A percentile compares a stretch with the other conserved stretches of the same genome.
Conservation (phyloP, 1,140 invertebrate species). For the Drosophila sp. region DNA sequence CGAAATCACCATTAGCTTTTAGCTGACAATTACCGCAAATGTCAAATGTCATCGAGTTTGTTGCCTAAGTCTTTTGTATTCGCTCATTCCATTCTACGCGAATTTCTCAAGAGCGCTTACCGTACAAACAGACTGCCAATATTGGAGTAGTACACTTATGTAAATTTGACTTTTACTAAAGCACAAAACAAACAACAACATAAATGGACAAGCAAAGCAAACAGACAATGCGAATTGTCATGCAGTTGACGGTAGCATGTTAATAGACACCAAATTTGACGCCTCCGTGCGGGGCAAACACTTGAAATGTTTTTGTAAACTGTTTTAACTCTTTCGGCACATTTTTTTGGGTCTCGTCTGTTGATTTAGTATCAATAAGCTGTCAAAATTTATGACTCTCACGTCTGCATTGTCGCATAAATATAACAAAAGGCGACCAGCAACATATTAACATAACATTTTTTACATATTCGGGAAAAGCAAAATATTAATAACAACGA, state of each 20-base stretch:
- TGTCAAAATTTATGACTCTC: conserved; percentile 74
- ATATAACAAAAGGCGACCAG: conserved; percentile 50
- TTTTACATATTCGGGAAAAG: conserved; percentile 38
- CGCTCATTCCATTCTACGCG: conserved; percentile 45
- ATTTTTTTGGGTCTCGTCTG: conserved; percentile 13
- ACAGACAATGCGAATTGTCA: conserved; percentile 40
- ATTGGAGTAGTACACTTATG: conserved; percentile 43
- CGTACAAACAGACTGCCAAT: conserved; percentile 17
- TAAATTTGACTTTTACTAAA: conserved; percentile 50
- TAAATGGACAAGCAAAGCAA: conserved; percentile 50
- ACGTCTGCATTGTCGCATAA: conserved; percentile 52
- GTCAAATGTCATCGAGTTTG: conserved; percentile 42
- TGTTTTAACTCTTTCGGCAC: conserved; percentile 20
- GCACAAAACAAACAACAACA: conserved; percentile 18
- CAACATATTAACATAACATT: conserved; percentile 66
- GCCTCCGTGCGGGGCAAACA: conserved; percentile 43
- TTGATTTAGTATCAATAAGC: conserved; percentile 75
- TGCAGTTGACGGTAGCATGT: conserved; percentile 61
- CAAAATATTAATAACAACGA: not conserved
- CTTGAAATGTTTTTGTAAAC: conserved; percentile 41
- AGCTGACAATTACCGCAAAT: not conserved
- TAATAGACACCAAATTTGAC: conserved; percentile 64
- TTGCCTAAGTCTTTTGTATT: conserved; percentile 60
- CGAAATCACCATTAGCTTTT: conserved; percentile 1
- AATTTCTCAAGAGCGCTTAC: not conserved